Percentiles rank a stretch among this genome's conserved stretches.
phyloP scores from a whole-genome alignment of 2,888 invertebrate genomes.

The Macaria liturata region DNA sequence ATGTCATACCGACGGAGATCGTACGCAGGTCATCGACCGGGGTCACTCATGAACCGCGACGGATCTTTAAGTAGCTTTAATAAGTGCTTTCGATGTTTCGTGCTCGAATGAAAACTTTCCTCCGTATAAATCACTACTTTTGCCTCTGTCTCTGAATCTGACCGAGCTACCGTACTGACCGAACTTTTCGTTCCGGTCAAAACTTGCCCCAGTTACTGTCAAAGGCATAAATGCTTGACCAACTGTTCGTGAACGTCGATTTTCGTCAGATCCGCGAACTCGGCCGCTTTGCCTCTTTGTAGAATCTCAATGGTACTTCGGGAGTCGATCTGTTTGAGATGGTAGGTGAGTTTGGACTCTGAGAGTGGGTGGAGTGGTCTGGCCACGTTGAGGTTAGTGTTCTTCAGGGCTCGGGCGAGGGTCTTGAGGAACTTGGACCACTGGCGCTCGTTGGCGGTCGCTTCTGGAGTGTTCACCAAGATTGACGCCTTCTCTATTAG shows the following conservation, averaged over 20 bases:
- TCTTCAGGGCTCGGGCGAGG: constrained; percentile 72
- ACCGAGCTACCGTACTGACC: not conserved
- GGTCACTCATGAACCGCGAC: too few relatives aligned
- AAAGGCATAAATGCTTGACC: constrained; percentile 64
- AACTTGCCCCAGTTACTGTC: constrained; percentile 37
- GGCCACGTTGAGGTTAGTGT: constrained; percentile 57
- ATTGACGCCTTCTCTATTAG: constrained; percentile 61
- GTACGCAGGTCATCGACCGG: too few relatives aligned
- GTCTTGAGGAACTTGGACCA: constrained; percentile 83
- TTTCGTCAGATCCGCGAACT: constrained; percentile 67
- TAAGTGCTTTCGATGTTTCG: too few relatives aligned
- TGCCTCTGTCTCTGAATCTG: not conserved
- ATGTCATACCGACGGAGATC: too few relatives aligned
- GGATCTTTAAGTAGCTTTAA: too few relatives aligned
- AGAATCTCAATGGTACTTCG: constrained; percentile 70
- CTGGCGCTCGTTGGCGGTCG: constrained; percentile 70
- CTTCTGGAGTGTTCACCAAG: constrained; percentile 66
- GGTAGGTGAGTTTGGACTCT: constrained; percentile 51
- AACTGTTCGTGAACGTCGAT: constrained; percentile 62
- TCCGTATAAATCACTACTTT: too few relatives aligned
- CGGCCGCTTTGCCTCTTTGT: constrained; percentile 66
- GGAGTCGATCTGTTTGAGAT: constrained; percentile 65
- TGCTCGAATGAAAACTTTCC: too few relatives aligned
- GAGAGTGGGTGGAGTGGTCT: constrained; percentile 54
- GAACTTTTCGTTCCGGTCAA: too few relatives aligned